These are phyloP conservation scores for Zosterops hypoxanthus DNA, from an alignment of 2,113 vertebrate species.

Conservation along the genomic window DNA sequence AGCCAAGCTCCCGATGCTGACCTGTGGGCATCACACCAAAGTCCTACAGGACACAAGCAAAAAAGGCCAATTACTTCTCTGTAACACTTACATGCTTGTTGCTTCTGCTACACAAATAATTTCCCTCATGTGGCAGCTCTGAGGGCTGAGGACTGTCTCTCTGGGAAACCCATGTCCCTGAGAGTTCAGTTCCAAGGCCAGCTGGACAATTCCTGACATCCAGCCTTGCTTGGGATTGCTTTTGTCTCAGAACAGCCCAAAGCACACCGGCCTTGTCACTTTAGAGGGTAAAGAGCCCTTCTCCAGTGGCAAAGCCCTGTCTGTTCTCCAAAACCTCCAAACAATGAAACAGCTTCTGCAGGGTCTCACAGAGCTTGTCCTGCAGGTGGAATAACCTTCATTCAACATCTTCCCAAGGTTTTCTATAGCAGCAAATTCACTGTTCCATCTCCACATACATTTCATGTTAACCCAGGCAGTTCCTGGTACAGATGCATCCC, in stretches of 20 bases:
- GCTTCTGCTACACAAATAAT: background rate
- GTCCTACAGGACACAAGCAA: background rate
- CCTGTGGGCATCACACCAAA: background rate
- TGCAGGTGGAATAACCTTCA: background rate
- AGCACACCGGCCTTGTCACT: rapidly evolving
- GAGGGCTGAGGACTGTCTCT: background rate
- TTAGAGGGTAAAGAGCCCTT: background rate
- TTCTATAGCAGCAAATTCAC: background rate
- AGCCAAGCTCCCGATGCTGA: rapidly evolving
- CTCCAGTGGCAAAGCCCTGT: background rate
- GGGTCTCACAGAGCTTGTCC: background rate
- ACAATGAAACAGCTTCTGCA: background rate
- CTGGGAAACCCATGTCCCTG: rapidly evolving
- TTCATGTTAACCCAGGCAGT: rapidly evolving
- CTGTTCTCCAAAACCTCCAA: background rate
- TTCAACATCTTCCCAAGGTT: rapidly evolving
- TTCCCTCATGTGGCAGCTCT: rapidly evolving
- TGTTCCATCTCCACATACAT: background rate
- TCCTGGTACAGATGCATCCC: background rate
- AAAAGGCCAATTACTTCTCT: no score
- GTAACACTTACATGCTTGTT: rapidly evolving
- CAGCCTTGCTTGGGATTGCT: background rate
- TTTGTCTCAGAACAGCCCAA: background rate
- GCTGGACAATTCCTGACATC: background rate
- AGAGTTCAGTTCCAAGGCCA: background rate